Evolutionary conservation across 2,113 vertebrate genomes (phyloP).

Genomic region (Trematomus loennbergii): DNA sequence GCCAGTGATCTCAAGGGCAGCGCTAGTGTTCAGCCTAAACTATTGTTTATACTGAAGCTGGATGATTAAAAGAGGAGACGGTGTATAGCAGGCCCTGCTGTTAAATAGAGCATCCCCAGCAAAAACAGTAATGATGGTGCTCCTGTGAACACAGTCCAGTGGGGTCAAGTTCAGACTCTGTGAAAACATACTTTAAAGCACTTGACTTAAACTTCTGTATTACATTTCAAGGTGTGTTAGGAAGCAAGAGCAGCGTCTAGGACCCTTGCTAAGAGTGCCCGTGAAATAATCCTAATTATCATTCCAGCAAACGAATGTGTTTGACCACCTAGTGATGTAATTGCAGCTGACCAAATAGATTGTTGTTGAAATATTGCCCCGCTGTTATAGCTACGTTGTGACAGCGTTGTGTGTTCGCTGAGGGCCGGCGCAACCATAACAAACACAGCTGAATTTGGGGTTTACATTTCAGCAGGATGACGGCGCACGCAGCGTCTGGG

Average conservation of each 20-base stretch:
- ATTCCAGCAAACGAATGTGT: constrained; percentile 65
- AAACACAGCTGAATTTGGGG: constrained; percentile 81
- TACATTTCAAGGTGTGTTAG: constrained; percentile 49
- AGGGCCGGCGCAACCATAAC: constrained; percentile 76
- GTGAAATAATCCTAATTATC: constrained; percentile 75
- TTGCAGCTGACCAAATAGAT: constrained; percentile 81
- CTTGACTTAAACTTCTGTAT: constrained; percentile 58
- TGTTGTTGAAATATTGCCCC: constrained; percentile 77
- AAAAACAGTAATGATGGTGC: constrained; percentile 59
- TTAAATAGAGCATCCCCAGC: constrained; percentile 47
- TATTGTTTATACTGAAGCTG: constrained; percentile 62
- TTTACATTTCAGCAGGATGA: constrained; percentile 83
- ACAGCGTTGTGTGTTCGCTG: constrained; percentile 67
- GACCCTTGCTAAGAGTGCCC: constrained; percentile 45
- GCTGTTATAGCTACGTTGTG: constrained; percentile 74
- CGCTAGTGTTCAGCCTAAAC: constrained; percentile 47
- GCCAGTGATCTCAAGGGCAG: constrained; percentile 72
- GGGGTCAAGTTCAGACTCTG: constrained; percentile 61
- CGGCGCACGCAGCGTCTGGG: constrained; percentile 74
- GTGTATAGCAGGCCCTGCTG: constrained; percentile 35
- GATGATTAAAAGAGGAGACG: constrained; percentile 70
- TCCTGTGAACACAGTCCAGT: constrained; percentile 53
- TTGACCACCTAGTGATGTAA: constrained; percentile 77
- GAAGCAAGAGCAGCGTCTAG: constrained; percentile 32
- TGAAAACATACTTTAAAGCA: constrained; percentile 68